Evolutionary conservation across 2,888 invertebrate species (phyloP), one percentile per base, ranked within the genome.

Genomic region (Melinopterus prodromus): DNA sequence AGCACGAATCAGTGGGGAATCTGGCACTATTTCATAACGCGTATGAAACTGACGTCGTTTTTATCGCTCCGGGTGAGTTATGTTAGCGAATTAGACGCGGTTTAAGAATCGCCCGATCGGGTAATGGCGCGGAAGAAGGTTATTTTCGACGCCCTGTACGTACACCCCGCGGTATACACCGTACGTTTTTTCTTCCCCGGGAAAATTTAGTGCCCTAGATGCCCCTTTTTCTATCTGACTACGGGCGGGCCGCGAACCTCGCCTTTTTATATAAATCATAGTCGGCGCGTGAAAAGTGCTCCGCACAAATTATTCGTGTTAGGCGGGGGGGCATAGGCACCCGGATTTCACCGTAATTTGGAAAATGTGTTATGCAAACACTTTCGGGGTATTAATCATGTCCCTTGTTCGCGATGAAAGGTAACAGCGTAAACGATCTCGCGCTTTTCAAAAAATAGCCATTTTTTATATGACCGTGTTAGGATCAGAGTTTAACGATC

Each of bases 111-210:
- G 82, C 82, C 82, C 80, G 82, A 74, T 74, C 37, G 81, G 83
- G 83, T 84, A 84, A 85, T 85, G 85, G 83, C 79, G 82, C 79
- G 85, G 84, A 84, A 84, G 83, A 83, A 83, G 83, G 83, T 84
- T 83, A 82, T 81, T 79, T 81, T 81, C 80, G 82, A 53, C 53
- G 53, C 53, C 53, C 53, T 53, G 53, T 53, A 53, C 53, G 53
- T 53, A 53, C 53, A 53, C 53, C 53, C 53, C 53, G 53, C 53
- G 53, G 53, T 53, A 53, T 53, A 53, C 53, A 53, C 53, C 53
- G 53, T 53, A 53, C 53, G 53, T 12, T 53, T 53, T 53, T 53
- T 53, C 53, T 12, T 12, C 53, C 53, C 53, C 9, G 5, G 53
- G 53, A 53, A 53, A 53, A 53, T 53, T 53, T 53, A 53, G 53